Evolutionary conservation across 1,140 invertebrate species (phyloP).

Genomic region (Lasaia peninsularis): DNA sequence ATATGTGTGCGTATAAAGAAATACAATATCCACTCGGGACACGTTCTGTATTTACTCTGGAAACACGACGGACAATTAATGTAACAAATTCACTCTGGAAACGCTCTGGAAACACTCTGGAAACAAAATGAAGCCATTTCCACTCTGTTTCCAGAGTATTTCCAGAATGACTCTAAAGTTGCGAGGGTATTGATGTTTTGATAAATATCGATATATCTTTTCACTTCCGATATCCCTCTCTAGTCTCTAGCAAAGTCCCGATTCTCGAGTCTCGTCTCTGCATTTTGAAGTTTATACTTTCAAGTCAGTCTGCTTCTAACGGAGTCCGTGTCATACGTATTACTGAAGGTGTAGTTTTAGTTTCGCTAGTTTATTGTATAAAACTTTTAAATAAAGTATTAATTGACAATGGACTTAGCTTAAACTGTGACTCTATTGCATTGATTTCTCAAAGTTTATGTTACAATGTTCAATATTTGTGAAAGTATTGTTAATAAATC

Average conservation of each 20-base stretch:
- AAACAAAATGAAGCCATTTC: too few species aligned
- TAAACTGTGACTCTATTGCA: neutral
- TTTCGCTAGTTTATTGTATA: neutral
- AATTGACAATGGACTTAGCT: constrained; percentile 2
- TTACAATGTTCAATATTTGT: constrained; percentile 24
- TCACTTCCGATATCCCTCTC: too few species aligned
- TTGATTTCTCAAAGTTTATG: neutral
- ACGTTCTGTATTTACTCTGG: too few species aligned
- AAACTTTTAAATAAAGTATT: neutral
- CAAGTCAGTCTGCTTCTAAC: neutral
- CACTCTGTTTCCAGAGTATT: too few species aligned
- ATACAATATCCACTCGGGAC: too few species aligned
- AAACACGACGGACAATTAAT: too few species aligned
- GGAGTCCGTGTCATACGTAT: neutral
- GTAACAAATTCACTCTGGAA: too few species aligned
- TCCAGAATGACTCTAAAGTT: too few species aligned
- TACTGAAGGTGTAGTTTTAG: neutral
- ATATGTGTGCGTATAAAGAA: too few species aligned
- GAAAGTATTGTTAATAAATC: constrained; percentile 53
- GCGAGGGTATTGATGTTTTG: too few species aligned
- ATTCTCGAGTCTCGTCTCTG: neutral
- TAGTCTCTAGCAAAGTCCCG: neutral
- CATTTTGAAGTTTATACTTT: neutral
- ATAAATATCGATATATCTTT: too few species aligned
- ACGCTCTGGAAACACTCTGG: too few species aligned